Percentiles rank a stretch among this genome's conserved stretches.
Evolutionary conservation across 2,797 vertebrate genomes (phyloP).

Genomic region (Pantherophis alleghaniensis): DNA sequence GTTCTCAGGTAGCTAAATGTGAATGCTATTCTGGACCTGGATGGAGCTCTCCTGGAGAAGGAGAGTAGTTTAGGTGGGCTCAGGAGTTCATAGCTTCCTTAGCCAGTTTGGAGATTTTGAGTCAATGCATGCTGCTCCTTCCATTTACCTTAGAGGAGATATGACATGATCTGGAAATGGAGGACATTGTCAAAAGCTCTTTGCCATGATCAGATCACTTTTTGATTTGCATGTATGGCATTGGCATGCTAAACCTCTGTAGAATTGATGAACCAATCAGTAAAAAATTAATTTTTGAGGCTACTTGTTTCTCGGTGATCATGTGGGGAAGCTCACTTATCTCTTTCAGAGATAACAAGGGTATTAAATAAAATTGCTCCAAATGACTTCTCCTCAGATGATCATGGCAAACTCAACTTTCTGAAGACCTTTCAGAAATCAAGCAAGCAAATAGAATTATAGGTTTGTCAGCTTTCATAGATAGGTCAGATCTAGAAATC

Average conservation of each 20-base stretch:
- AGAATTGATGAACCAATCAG: not conserved
- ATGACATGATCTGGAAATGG: not conserved
- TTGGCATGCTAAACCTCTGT: not conserved
- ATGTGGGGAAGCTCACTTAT: not conserved
- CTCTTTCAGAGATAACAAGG: not conserved
- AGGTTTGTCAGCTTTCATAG: not conserved
- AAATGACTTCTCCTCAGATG: not conserved
- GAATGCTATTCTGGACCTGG: not conserved
- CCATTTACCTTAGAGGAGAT: not conserved
- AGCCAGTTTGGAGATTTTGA: not conserved
- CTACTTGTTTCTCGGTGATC: not conserved
- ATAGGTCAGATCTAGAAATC: not conserved
- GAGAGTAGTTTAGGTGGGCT: not conserved
- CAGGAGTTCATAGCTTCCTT: not conserved
- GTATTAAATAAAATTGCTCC: not conserved
- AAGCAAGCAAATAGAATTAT: not conserved
- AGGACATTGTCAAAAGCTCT: not conserved
- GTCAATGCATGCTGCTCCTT: not conserved
- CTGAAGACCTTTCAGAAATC: not conserved
- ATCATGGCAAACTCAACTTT: not conserved
- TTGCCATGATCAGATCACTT: not conserved
- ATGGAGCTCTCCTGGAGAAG: not conserved
- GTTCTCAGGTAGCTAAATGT: not conserved
- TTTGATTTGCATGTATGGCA: not conserved
- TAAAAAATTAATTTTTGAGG: not conserved